These are phyloP conservation scores for Myanophis thanlyinensis DNA, from an alignment of 2,113 vertebrate genomes.

Conservation along the genomic window DNA sequence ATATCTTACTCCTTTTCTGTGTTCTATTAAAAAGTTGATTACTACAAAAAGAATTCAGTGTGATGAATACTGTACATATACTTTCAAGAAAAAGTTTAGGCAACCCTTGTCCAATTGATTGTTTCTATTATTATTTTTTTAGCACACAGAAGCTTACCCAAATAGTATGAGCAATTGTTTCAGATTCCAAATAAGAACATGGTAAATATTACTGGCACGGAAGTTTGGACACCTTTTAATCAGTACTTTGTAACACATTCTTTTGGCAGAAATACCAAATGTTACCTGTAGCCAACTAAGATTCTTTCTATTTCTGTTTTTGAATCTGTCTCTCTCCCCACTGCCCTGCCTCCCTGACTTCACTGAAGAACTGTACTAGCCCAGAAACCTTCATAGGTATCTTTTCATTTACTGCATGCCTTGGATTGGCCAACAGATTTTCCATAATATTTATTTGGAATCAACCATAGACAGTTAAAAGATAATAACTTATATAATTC, in stretches of 20 bases:
- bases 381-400: not conserved
- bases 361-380: not conserved
- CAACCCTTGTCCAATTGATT: not conserved
- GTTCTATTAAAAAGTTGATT: not conserved
- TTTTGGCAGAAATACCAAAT: not conserved
- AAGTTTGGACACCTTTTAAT: not conserved
- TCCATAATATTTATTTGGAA: not conserved
- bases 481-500: conserved; percentile 3
- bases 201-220: not conserved
- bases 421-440: not conserved
- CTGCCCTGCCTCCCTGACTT: not conserved
- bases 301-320: not conserved
- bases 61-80: not conserved
- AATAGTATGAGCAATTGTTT: not conserved
- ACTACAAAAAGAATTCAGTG: not conserved
- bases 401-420: not conserved
- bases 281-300: not conserved
- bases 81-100: not conserved
- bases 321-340: not conserved
- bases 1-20: not conserved
- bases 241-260: not conserved
- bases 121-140: not conserved
- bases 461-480: not conserved
- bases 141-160: not conserved
- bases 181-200: not conserved